phyloP scores from a whole-genome alignment of 2,113 vertebrate species.

The Hepsetus odoe region DNA sequence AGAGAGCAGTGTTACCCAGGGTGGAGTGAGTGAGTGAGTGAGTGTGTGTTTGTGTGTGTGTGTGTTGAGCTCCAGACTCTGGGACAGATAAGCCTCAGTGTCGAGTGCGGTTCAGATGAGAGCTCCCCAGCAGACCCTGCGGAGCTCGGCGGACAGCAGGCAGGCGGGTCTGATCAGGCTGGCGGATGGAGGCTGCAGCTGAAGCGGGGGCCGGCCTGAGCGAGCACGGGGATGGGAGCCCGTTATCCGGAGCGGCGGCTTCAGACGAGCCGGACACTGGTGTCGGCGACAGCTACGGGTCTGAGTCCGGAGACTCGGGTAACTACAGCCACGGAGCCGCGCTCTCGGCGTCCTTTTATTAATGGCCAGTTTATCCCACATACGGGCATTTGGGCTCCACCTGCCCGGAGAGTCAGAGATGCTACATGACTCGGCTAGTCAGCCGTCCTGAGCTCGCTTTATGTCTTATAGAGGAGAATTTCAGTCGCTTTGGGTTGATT shows the following conservation, averaged over 20 bases:
- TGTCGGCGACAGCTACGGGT: conserved; percentile 71
- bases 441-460: too few species aligned
- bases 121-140: conserved; percentile 51
- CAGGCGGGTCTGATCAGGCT: too few species aligned
- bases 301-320: conserved; percentile 74
- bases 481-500: not conserved
- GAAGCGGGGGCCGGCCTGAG: conserved; percentile 78
- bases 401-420: not conserved
- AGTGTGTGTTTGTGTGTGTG: not conserved
- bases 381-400: too few species aligned
- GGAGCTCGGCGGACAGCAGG: too few species aligned
- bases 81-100: not conserved
- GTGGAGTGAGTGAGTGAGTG: not conserved
- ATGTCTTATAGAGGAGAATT: not conserved
- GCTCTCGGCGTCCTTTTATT: too few species aligned
- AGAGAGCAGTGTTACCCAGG: conserved; percentile 35
- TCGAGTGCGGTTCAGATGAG: conserved; percentile 65
- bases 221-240: conserved; percentile 76
- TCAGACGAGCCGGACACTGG: conserved; percentile 77
- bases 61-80: not conserved
- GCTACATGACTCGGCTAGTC: not conserved
- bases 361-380: not conserved
- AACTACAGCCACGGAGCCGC: conserved; percentile 16
- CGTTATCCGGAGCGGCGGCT: conserved; percentile 71
- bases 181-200: conserved; percentile 78